Evolutionary conservation across 2,797 vertebrate species (phyloP).

Genomic region (Anabacerthia variegaticeps): DNA sequence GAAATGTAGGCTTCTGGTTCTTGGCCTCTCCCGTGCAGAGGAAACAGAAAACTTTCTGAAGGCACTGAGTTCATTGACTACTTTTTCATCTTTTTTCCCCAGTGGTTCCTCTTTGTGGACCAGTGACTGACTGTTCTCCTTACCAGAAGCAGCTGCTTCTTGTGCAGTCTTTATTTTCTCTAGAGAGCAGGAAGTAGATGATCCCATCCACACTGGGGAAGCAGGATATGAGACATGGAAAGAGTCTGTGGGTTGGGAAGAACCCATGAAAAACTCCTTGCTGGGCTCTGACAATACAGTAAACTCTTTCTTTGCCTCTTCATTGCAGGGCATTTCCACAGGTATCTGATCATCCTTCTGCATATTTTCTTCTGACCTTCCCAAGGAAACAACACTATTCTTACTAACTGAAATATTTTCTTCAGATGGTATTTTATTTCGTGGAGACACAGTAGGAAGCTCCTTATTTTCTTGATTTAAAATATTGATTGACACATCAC

Average conservation of each 20-base stretch:
- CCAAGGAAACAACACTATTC: not conserved
- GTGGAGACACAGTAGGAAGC: not conserved
- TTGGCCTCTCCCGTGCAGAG: conserved; percentile 77
- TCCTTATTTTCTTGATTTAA: conserved; percentile 14
- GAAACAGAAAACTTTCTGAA: conserved; percentile 79
- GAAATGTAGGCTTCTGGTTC: conserved; percentile 76
- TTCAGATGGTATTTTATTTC: not conserved
- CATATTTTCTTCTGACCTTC: not conserved
- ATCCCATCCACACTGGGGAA: not conserved
- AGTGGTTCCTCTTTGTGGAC: conserved; percentile 39
- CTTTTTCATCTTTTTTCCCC: conserved; percentile 52
- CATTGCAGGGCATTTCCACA: not conserved
- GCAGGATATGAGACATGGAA: not conserved
- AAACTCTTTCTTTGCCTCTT: not conserved
- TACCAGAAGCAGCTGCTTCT: conserved; percentile 34
- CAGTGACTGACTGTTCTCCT: conserved; percentile 4
- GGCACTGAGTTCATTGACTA: conserved; percentile 9
- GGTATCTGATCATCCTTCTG: not conserved
- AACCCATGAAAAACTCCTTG: conserved; percentile 39
- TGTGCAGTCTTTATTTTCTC: conserved; percentile 15
- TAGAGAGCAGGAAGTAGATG: not conserved
- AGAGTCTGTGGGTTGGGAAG: conserved; percentile 29
- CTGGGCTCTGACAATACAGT: not conserved
- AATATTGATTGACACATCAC: not conserved
- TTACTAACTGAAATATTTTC: not conserved